Conservation (phyloP, 2,888 invertebrate species). For the Diarsia rubi region DNA sequence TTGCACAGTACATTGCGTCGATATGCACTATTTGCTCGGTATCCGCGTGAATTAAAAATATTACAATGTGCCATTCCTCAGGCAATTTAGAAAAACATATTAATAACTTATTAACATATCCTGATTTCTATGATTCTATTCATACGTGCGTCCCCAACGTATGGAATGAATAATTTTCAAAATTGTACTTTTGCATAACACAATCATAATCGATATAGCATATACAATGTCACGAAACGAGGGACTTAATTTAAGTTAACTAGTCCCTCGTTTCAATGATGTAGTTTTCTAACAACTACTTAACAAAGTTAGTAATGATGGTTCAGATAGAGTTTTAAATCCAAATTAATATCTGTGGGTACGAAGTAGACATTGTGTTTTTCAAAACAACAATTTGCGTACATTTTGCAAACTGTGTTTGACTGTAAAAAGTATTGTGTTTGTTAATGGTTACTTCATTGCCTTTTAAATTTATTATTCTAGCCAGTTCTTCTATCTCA, state of each 20-base stretch:
- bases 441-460: not conserved
- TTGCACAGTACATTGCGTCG: not conserved
- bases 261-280: not conserved
- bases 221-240: no score
- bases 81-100: not conserved
- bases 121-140: not conserved
- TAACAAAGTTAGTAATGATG: not conserved
- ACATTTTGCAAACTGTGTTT: conserved; percentile 26
- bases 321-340: conserved; percentile 20
- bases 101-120: no score
- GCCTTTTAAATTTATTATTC: not conserved
- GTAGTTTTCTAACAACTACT: not conserved
- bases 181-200: not conserved
- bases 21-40: not conserved
- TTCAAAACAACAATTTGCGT: conserved; percentile 59
- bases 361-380: not conserved
- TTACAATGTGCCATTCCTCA: not conserved
- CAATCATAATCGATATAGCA: not conserved
- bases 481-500: conserved; percentile 35
- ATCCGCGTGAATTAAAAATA: not conserved
- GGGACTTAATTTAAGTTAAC: no score
- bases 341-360: not conserved
- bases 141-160: conserved; percentile 20
- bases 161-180: conserved; percentile 7
- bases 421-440: not conserved